Conservation (phyloP, 2,113 vertebrate genomes). For the Anoplopoma fimbria region DNA sequence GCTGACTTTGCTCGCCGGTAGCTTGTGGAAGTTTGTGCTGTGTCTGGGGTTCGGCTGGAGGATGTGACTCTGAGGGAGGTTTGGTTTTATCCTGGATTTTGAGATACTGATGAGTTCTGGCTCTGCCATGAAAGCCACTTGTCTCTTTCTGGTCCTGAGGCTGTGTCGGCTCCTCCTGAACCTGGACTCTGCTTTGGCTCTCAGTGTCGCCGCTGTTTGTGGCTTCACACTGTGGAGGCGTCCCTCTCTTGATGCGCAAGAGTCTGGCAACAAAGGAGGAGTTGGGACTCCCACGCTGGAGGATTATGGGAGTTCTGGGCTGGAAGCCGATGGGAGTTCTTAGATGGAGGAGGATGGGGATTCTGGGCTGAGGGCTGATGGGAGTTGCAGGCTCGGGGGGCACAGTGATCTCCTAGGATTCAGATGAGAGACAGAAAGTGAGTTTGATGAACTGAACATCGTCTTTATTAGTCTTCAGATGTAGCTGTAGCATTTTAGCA, state of each 20-base stretch:
- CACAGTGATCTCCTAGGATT: not conserved
- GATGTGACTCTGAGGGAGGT: not conserved
- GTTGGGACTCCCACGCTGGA: constrained; percentile 21
- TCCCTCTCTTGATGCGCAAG: not conserved
- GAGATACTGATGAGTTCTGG: not conserved
- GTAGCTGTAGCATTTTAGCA: not conserved
- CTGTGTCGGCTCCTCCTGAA: not conserved
- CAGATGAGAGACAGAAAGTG: not conserved
- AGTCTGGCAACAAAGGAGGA: not conserved
- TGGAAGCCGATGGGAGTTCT: constrained; percentile 23
- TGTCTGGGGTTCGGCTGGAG: not conserved
- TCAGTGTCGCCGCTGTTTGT: too few relatives aligned
- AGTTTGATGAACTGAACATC: too few relatives aligned
- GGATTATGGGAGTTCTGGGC: constrained; percentile 20
- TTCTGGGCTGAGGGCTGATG: constrained; percentile 1
- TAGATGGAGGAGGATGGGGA: constrained; percentile 42
- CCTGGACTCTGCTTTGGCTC: not conserved
- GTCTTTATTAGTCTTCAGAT: too few relatives aligned
- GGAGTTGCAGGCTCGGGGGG: not conserved
- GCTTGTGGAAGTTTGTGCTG: not conserved
- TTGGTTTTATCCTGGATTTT: not conserved
- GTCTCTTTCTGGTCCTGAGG: not conserved
- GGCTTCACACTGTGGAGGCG: not conserved
- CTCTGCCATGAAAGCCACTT: not conserved
- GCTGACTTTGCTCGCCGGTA: not conserved